Evolutionary conservation across 2,797 vertebrate genomes (phyloP), one percentile per base, ranked within the genome.

Genomic region (Geotrypetes seraphini): DNA sequence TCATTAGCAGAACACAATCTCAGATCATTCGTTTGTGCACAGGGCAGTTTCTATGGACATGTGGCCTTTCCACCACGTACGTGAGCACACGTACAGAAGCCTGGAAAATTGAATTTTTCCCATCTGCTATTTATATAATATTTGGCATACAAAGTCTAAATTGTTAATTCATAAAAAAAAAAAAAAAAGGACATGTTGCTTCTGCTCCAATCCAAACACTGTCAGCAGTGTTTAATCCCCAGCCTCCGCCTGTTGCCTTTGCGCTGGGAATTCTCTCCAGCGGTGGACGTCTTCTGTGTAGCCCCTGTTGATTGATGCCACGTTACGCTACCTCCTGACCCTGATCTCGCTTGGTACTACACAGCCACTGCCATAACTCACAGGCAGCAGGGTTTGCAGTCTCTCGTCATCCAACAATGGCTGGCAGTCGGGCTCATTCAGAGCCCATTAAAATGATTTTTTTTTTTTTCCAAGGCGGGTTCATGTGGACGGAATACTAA

Each of bases 351-450:
- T 1, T 5, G 3, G 33, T 2, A 2, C 16, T 22, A 18, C 19
- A 42, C 29, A 15, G 19, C 22, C 3, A 0, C 12, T 12, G 43
- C 56, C 25, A 8, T 3, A 35, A 31, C 13, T 49, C 49, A 25
- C 10, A 8, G 41, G 39, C 3, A 41, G 16, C 2, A 2, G 19
- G 2, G 1, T 18, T 42, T 27, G 31, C 25, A 47, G 39, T 36
- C 22, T 19, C 13, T 7, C 4, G 1, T 19, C 43, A 13, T 22
- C 40, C 42, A 28, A 36, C 22, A 31, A 40, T 0, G 2, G 31
- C 43, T 36, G 56, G 31, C 56, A 33, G 26, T 9, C 16, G 37
- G 52, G 37, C 42, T 60, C 26, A 14, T 36, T 37, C 47, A 29
- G 33, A 63, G 46, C 42, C 43, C 28, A 28, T 43, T 17, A 53